Evolutionary conservation across 2,113 vertebrate species (phyloP).

Genomic region (Notothenia coriiceps): DNA sequence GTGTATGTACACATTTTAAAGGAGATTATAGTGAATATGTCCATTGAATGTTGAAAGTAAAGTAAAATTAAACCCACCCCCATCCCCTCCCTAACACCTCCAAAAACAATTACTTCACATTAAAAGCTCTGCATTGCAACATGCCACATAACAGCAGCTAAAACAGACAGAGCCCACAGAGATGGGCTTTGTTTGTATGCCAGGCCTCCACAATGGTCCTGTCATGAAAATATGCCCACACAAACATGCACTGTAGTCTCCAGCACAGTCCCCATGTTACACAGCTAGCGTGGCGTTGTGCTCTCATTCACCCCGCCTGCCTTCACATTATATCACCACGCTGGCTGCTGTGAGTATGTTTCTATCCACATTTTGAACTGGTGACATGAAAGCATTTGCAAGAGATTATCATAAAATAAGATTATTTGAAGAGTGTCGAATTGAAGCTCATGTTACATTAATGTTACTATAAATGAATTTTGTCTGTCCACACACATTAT

Average conservation of each 20-base stretch:
- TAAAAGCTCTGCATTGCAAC: slow-evolving; percentile 51
- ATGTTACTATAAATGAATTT: not conserved
- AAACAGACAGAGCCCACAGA: slow-evolving; percentile 62
- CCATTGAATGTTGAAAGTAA: slow-evolving; percentile 18
- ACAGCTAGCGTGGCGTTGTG: slow-evolving; percentile 32
- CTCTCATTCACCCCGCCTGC: slow-evolving; percentile 33
- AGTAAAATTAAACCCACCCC: slow-evolving; percentile 42
- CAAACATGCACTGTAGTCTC: slow-evolving; percentile 59
- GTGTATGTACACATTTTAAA: slow-evolving; percentile 50
- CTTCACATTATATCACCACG: slow-evolving; percentile 5
- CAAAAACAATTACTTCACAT: slow-evolving; percentile 34
- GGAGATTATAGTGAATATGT: slow-evolving; percentile 49
- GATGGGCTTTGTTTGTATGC: slow-evolving; percentile 70
- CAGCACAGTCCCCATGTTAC: slow-evolving; percentile 45
- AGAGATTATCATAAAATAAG: not conserved
- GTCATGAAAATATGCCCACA: slow-evolving; percentile 75
- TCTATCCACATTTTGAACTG: not conserved
- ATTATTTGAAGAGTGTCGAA: not conserved
- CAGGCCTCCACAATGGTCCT: slow-evolving; percentile 64
- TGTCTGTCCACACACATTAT: not conserved
- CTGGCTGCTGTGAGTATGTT: slow-evolving; percentile 3
- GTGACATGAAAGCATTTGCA: not conserved
- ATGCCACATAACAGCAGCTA: slow-evolving; percentile 54
- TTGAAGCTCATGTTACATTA: not conserved
- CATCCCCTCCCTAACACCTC: slow-evolving; percentile 6